phyloP scores from a whole-genome alignment of 2,113 vertebrate species.

The Gallinago media region DNA sequence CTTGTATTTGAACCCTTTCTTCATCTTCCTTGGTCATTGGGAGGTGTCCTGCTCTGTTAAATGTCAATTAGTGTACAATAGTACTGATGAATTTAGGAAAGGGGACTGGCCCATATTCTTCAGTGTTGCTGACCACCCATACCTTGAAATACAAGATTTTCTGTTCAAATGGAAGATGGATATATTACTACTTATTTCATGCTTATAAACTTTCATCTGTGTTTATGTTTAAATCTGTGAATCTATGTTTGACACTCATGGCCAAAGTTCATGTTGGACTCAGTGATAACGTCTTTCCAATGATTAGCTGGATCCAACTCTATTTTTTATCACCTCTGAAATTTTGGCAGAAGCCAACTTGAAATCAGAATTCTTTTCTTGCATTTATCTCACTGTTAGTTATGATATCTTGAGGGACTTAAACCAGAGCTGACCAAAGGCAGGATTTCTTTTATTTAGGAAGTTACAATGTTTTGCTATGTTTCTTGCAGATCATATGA shows the following conservation, averaged over 20 bases:
- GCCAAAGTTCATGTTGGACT: not conserved
- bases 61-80: not conserved
- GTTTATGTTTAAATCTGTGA: not conserved
- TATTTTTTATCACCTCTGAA: not conserved
- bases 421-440: not conserved
- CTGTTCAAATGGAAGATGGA: not conserved
- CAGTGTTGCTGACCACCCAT: not conserved
- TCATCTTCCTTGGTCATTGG: fast-evolving
- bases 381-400: not conserved
- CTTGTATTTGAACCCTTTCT: not conserved
- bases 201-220: not conserved
- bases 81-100: not conserved
- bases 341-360: not conserved
- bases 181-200: not conserved
- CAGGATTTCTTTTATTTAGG: not conserved
- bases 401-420: not conserved
- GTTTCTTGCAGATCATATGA: not conserved
- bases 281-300: not conserved
- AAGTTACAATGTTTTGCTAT: not conserved
- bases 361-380: not conserved
- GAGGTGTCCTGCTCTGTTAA: not conserved
- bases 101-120: fast-evolving
- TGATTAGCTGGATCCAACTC: not conserved
- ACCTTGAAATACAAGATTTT: not conserved
- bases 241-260: not conserved